A percentile compares a stretch with the other conserved stretches of the same genome.
Evolutionary conservation across 2,797 vertebrate species (phyloP).

Genomic region (Chaenodraco wilsoni): DNA sequence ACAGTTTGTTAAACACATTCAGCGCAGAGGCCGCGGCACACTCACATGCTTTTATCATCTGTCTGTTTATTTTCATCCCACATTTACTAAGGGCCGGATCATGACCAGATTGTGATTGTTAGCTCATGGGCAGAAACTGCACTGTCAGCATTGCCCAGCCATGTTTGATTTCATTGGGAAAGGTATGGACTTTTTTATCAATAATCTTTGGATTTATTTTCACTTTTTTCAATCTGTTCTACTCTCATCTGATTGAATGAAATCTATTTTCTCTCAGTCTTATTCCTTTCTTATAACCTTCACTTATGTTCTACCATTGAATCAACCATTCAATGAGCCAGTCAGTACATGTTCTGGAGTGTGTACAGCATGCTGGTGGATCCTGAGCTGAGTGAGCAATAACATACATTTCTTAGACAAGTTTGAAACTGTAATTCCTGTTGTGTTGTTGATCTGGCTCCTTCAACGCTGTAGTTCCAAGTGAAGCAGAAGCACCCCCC

Average conservation of each 20-base stretch:
- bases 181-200: no score
- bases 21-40: no score
- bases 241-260: no score
- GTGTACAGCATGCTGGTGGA: not conserved
- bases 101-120: not conserved
- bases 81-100: not conserved
- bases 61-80: not conserved
- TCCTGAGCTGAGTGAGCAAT: not conserved
- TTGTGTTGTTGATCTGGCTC: not conserved
- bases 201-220: not conserved
- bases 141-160: not conserved
- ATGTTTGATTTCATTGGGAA: not conserved
- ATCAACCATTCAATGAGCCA: not conserved
- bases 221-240: not conserved
- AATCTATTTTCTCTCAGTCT: fast-evolving
- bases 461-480: not conserved
- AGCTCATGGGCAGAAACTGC: not conserved
- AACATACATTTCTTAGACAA: not conserved
- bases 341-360: not conserved
- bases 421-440: not conserved
- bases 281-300: not conserved
- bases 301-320: not conserved
- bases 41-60: no score
- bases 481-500: not conserved
- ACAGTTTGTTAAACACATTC: no score